Evolutionary conservation across 2,888 invertebrate species (phyloP), one percentile per base, ranked within the genome.

Genomic region (Lordiphosa andalusiaca): DNA sequence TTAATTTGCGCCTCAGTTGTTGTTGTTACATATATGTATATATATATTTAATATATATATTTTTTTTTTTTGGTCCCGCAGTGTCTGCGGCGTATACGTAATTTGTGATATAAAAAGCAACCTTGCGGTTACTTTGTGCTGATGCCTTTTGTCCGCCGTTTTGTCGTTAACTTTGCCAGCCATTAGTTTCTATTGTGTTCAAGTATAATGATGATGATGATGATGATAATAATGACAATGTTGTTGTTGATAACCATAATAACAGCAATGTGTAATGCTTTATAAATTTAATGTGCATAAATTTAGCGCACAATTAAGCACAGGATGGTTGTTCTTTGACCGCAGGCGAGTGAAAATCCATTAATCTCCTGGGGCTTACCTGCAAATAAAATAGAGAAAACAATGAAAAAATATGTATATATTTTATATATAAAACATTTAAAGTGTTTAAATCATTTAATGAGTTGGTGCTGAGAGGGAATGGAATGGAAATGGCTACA

Each of bases 61-160:
- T 19, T 37, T 36, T 12, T 21, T 46, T 21, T 41, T 33, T 37
- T 48, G 16, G 13, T 67, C 49, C 67, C 64, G 9, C 12, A 44
- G 52, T 47, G 37, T 63, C 70, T 54, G 46, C 16, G 58, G 49
- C 64, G 62, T 67, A 80, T 78, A 83, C 80, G 76, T 75, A 65
- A 76, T 67, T 62, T 80, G 69, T 75, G 74, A 72, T 75, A 82
- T 69, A 75, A 69, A 83, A 80, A 76, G 59, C 82, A 84, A 81
- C 63, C 63, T 81, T 84, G 84, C 71, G 84, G 77, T 77, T 83
- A 68, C 61, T 63, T 68, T 58, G 55, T 62, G 54, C 58, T 78
- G 62, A 33, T 23, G 16, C 7, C 4, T 35, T n/a, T 47, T 47
- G 35, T 47, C 16, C 10, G 33, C 30, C 30, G 46, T 46, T 46